Evolutionary conservation across 2,797 vertebrate species (phyloP), one percentile per base, ranked within the genome.

Genomic region (Phataginus tricuspis): DNA sequence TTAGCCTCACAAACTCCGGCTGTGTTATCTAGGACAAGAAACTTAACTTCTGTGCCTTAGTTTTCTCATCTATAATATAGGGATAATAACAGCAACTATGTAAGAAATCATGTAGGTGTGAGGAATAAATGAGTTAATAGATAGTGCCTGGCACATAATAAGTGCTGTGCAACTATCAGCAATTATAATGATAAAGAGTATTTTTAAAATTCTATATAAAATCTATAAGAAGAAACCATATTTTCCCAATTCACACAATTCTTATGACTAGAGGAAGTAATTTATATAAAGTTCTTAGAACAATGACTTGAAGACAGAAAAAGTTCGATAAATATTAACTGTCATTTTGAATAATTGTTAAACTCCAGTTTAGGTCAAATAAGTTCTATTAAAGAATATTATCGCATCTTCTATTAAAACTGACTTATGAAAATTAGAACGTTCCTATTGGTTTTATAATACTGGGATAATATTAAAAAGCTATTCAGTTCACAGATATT

Each of bases 311-410:
- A 31, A 92, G 51, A 77, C 45, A 61, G 45, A 7, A 89, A 82
- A 94, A 86, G 16, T 53, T 91, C 23, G 86, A 53, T 34, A 87
- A 90, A 74, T 75, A 21, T 55, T 63, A 68, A 64, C n/a, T 71
- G 27, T 86, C 80, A 74, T 45, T 94, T 82, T 95, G 16, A 96
- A 45, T 86, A 75, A 72, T 15, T 53, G 78, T 78, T 86, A 88
- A 78, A 80, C 1, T 80, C 29, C 1, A 29, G 0, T 66, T 86
- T 93, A 71, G 5, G 39, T 0, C 57, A 93, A 69, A 77, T 85
- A 72, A 77, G 5, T 74, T 88, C 15, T 68, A 74, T 49, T 68
- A 57, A 63, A 55, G 10, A 45, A 66, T 34, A 64, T 84, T 55
- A 59, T 66, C 66, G 80, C 63, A 94, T 84, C 29, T 84, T 84